Evolutionary conservation across 2,113 vertebrate species (phyloP), one percentile per base, ranked within the genome.

Genomic region (Salvelinus fontinalis): DNA sequence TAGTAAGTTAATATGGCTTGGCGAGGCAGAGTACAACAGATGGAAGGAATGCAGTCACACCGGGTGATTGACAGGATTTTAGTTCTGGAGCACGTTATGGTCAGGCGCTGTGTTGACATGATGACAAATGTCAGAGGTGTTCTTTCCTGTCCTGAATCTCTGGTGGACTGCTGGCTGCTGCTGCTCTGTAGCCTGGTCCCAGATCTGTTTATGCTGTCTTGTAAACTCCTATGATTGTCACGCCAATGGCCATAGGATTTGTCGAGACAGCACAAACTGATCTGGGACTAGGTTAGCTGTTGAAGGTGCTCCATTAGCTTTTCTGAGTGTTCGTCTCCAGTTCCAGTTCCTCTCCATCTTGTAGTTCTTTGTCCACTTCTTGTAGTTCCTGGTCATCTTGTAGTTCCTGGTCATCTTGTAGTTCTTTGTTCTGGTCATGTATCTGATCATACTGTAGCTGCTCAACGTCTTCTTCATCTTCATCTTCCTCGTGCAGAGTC

Each of bases 1-100:
- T 83, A 84, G 92, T 92, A 94, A 89, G 84, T 88, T 93, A 93
- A 93, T 91, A 94, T 93, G 93, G 90, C 92, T 93, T 92, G 89
- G 88, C 79, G 85, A 89, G 86, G 83, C 87, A 89, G 86, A 88
- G 78, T 87, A 88, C 90, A 64, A 78, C 69, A 86, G 83, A 91
- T 86, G 83, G 86, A 85, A 78, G 80, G 89, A 79, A 89, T 71
- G 87, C 85, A 81, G 88, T 85, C 77, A 73, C 85, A 89, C 87
- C 84, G 72, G 80, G 7, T 24, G n/a, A 62, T 22, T n/a, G 59
- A 62, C 59, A 62, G 7, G 59, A 22, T 62, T 62, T 22, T n/a
- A 22, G 82, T 74, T 88, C 76, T 79, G 82, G 80, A 84, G 87
- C 89, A 89, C 75, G 80, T 83, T 71, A 76, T 20, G 29, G 44